Evolutionary conservation across 2,113 vertebrate genomes (phyloP).

Genomic region (Herpetotheres cachinnans): DNA sequence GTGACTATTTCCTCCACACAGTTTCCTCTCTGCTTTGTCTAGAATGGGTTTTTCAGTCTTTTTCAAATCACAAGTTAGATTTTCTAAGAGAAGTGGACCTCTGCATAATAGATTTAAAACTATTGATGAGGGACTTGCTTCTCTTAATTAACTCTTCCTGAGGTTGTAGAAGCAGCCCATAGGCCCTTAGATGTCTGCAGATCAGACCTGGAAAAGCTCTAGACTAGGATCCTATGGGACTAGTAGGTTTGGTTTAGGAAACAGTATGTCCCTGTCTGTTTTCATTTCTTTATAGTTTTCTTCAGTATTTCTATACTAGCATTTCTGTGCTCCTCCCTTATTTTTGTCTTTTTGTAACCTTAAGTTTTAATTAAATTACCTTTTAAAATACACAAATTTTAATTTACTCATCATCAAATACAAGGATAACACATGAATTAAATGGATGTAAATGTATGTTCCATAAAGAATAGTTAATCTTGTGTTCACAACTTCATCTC

Average conservation of each 20-base stretch:
- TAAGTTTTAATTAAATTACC: background rate
- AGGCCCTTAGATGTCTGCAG: background rate
- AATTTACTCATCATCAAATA: background rate
- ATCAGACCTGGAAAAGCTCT: background rate
- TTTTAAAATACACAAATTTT: background rate
- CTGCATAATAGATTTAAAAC: background rate
- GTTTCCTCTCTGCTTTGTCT: background rate
- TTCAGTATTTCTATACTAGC: background rate
- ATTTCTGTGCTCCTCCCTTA: background rate
- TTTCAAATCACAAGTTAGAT: background rate
- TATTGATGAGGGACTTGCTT: background rate
- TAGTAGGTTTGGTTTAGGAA: background rate
- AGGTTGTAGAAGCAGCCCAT: background rate
- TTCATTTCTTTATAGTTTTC: background rate
- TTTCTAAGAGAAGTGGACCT: background rate
- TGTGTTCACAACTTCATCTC: background rate
- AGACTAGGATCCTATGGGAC: background rate
- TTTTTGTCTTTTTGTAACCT: background rate
- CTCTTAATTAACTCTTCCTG: background rate
- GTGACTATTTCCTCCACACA: background rate
- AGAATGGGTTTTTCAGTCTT: background rate
- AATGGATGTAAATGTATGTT: background rate
- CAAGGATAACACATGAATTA: background rate
- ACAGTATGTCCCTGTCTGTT: background rate
- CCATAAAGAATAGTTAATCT: background rate